Evolutionary conservation across 2,888 invertebrate species (phyloP), one percentile per base, ranked within the genome.

Genomic region (Notodonta dromedarius): DNA sequence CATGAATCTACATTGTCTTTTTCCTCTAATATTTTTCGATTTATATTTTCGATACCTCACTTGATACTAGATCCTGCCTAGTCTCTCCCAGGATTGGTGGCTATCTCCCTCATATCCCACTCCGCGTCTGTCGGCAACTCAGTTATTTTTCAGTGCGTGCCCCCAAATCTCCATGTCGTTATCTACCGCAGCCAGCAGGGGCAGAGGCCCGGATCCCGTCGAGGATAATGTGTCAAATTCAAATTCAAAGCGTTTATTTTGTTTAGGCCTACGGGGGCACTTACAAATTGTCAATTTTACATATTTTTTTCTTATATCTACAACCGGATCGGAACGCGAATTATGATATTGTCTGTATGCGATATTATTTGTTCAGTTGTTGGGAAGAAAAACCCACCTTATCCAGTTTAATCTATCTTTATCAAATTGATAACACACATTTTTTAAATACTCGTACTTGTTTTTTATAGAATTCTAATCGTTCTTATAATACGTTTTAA

Each of bases 81-180:
- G 13, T 6, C 13, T 40, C 8, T n/a, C 16, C 12, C 53, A 0
- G 5, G 40, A 40, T 40, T 40, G 8, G 16, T 12, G 55, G 16
- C 55, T 14, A 39, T 54, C 16, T n/a, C 54, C 13, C 54, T 8
- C 54, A 14, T 14, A n/a, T 40, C 55, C 32, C 52, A 13, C n/a
- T 51, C 24, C 32, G 32, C 16, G 2, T 12, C 32, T 14, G 32
- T 16, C 32, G 32, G 52, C 32, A 13, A 13, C 32, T 52, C 32
- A 32, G 52, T n/a, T 32, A 52, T 52, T 52, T 52, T 35, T 52
- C 52, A 32, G 52, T 52, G 52, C 32, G 52, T 52, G 32, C 52
- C 32, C 13, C 12, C 24, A 32, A 32, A 52, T 52, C 32, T 52
- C 32, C 32, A 52, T 32, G 32, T 11, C 52, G 52, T 52, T 52